Base-by-base conservation (phyloP, 2,888 invertebrate genomes). In the Scaeva pyrastri region DNA sequence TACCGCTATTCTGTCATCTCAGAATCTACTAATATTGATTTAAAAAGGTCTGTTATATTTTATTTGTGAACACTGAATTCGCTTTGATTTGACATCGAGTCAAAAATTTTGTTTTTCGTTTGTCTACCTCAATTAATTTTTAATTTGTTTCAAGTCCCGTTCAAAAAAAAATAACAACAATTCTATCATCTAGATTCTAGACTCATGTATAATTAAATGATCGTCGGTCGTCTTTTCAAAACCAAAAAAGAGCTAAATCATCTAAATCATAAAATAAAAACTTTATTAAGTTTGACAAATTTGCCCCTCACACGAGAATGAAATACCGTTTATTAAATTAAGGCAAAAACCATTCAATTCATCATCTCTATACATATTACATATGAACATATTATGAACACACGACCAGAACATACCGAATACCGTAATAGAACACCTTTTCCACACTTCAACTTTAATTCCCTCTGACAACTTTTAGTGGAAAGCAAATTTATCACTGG, bases 401-500 rank as follows among this genome's bases (percentile, higher is more conserved):
- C 72, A 75, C 48, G 58, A 75, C 71, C 70, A 31, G 5, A 31
- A 8, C 8, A 31, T 31, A 31, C 31, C 31, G 31, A 7, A 64
- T 14, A 60, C 64, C 56, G 56, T 21, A 74, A 84, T 55, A 83
- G 19, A 55, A 83, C 84, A 84, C 79, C 79, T 85, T 75, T 75
- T 26, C 58, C 75, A 66, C 68, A 26, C 74, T 31, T 68, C 23
- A 52, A 23, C 41, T 73, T 70, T 60, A 60, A 60, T 52, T 26
- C 14, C 19, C 80, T 55, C 78, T 71, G 85, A 80, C 72, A 85
- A 80, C 58, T 76, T 80, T 73, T 55, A 81, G 70, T 77, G 55
- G 11, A 85, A 81, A 85, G 73, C 36, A 77, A 77, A 80, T 81
- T 81, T 85, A 85, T 85, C 80, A 85, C 39, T 56, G 21, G 68